Base-by-base conservation (phyloP, 2,113 vertebrate species). In the Periophthalmus modestus region DNA sequence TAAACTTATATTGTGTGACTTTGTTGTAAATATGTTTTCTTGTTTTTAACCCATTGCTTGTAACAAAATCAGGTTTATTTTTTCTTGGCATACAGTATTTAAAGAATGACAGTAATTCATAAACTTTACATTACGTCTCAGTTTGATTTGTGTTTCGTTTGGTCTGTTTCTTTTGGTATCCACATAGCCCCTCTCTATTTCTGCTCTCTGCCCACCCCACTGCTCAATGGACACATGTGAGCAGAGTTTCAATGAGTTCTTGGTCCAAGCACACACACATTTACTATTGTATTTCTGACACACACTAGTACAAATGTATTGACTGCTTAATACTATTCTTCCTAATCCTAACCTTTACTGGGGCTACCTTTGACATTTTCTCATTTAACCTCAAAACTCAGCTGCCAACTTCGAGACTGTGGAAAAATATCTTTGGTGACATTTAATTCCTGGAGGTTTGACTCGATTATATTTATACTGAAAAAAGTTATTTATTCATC, bases 161-260 rank as follows among this genome's bases (percentile, higher is more conserved):
- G 54, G 75, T 84, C 68, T 62, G 47, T 68, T 76, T 63, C 73
- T 9, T 73, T 68, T 80, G 77, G 69, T 66, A 46, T 77, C 75
- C 69, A 70, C 71, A 54, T 63, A 33, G 59, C 59, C 62, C 69
- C 77, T 11, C 58, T 66, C 47, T 24, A n/a, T 57, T 46, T 48
- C 12, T 21, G 21, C 57, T 23, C 63, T 21, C 61, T 23, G 28
- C 57, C 14, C 82, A 24, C 19, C 65, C 83, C 10, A 48, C 80
- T 79, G 73, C 70, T 77, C 46, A 79, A 82, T 84, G 81, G 73
- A 88, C 75, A 79, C 79, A 78, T 89, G 88, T 89, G 89, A 88
- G 77, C 55, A 79, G 87, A 81, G 86, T 91, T 88, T 88, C 80
- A 88, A 91, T 88, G 89, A 87, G 85, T 88, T 75, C 34, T 85